phyloP scores from a whole-genome alignment of 2,113 vertebrate genomes.

The Lepidothrix coronata region DNA sequence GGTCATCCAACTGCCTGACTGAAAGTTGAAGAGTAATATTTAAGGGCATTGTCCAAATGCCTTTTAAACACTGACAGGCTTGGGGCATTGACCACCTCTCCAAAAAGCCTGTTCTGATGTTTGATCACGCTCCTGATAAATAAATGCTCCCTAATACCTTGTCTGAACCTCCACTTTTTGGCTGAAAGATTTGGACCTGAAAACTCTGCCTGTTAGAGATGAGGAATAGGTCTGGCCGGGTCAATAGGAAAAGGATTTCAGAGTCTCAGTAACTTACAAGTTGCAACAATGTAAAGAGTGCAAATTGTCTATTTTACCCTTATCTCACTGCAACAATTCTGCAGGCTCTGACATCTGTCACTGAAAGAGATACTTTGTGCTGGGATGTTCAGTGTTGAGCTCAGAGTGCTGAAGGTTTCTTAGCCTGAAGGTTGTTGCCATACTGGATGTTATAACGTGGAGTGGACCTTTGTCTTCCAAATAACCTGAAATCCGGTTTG shows the following conservation, averaged over 20 bases:
- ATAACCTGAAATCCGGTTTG: not conserved
- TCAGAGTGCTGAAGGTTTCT: not conserved
- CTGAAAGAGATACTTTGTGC: not conserved
- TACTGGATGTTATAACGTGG: not conserved
- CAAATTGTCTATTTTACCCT: rapidly evolving
- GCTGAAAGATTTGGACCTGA: not conserved
- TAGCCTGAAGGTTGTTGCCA: not conserved
- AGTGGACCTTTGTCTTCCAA: not conserved
- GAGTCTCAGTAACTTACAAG: not conserved
- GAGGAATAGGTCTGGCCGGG: not conserved
- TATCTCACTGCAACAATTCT: not conserved
- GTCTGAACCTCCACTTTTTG: not conserved
- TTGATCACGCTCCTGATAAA: not conserved
- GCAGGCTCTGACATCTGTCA: not conserved
- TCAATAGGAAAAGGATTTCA: not conserved
- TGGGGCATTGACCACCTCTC: not conserved
- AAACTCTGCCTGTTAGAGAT: not conserved
- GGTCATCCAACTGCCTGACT: not conserved
- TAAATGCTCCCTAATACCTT: not conserved
- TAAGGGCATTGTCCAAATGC: not conserved
- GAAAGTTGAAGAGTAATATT: not conserved
- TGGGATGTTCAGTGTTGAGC: rapidly evolving
- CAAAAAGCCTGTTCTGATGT: not conserved
- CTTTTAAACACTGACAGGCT: not conserved
- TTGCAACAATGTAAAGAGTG: not conserved